These are phyloP conservation scores for Stenchaetothrips biformis DNA, from an alignment of 2,888 invertebrate species.

Conservation along the genomic window DNA sequence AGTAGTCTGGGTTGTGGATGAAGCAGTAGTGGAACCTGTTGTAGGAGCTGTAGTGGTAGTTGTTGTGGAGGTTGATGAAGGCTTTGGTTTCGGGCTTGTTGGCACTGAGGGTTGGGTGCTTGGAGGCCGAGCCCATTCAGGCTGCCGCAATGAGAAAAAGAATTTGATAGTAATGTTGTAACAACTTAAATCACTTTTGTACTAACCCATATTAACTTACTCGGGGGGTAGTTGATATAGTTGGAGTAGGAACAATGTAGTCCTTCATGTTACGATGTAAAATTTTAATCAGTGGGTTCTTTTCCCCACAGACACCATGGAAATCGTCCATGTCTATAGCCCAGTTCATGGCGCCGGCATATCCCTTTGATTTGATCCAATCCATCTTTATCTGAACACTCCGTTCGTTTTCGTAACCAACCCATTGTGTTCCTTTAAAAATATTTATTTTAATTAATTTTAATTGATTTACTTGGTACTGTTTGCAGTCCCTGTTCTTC, in stretches of 20 bases:
- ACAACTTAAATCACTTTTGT: not conserved
- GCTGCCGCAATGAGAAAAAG: slow-evolving; percentile 34
- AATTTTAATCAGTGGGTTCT: slow-evolving; percentile 68
- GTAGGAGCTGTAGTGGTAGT: slow-evolving; percentile 33
- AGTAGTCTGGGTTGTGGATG: slow-evolving; percentile 31
- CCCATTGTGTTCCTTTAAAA: slow-evolving; percentile 68
- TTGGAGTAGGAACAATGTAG: slow-evolving; percentile 45
- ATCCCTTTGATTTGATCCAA: slow-evolving; percentile 75
- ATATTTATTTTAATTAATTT: not conserved
- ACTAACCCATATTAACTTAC: slow-evolving; percentile 35
- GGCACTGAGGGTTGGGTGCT: slow-evolving; percentile 35
- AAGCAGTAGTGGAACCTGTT: not conserved
- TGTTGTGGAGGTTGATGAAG: slow-evolving; percentile 30
- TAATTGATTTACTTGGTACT: not conserved
- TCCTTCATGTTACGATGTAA: slow-evolving; percentile 66
- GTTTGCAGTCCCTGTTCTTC: not conserved
- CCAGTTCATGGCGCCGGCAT: slow-evolving; percentile 88
- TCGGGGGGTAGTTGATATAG: slow-evolving; percentile 41
- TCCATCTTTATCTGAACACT: slow-evolving; percentile 87
- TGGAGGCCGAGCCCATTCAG: slow-evolving; percentile 40
- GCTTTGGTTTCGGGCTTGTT: slow-evolving; percentile 30
- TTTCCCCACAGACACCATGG: slow-evolving; percentile 71
- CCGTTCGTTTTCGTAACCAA: slow-evolving; percentile 77
- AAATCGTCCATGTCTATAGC: slow-evolving; percentile 92
- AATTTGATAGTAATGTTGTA: not conserved